A percentile compares a stretch with the other conserved stretches of the same genome.
phyloP scores from a whole-genome alignment of 2,888 invertebrate genomes.

The Epiblema foenella region DNA sequence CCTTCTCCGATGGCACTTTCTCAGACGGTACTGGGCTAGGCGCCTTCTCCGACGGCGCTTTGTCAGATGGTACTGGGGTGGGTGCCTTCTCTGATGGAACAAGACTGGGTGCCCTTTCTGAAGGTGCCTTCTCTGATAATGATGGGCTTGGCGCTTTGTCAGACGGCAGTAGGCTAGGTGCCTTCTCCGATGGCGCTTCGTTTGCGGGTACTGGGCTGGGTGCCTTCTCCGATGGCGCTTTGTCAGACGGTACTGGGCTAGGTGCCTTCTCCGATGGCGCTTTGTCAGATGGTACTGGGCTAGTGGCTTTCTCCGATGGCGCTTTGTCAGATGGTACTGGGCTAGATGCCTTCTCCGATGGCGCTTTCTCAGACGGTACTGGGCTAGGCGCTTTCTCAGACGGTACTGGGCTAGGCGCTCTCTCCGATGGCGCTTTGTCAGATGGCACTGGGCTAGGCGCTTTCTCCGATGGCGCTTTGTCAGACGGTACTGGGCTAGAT shows the following conservation, averaged over 20 bases:
- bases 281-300: background rate
- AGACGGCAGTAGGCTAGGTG: no score
- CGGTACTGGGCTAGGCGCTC: conserved; percentile 38
- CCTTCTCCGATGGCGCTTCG: conserved; percentile 35
- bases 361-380: conserved; percentile 17
- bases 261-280: no score
- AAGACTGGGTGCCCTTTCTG: conserved; percentile 7
- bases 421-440: conserved; percentile 36
- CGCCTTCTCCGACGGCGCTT: background rate
- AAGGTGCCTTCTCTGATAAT: background rate
- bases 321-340: background rate
- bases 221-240: no score
- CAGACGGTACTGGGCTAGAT: background rate
- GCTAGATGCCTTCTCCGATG: no score
- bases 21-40: no score
- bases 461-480: no score
- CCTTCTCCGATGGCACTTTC: conserved; percentile 16
- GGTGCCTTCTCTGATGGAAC: background rate
- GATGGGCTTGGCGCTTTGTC: no score
- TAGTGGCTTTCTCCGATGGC: conserved; percentile 13
- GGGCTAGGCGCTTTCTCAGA: conserved; percentile 22
- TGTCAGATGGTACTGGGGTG: background rate
- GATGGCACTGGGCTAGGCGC: conserved; percentile 20
- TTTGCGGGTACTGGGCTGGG: no score
- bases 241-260: background rate